Evolutionary conservation across 1,140 invertebrate species (phyloP).

Genomic region (Zophobas morio): DNA sequence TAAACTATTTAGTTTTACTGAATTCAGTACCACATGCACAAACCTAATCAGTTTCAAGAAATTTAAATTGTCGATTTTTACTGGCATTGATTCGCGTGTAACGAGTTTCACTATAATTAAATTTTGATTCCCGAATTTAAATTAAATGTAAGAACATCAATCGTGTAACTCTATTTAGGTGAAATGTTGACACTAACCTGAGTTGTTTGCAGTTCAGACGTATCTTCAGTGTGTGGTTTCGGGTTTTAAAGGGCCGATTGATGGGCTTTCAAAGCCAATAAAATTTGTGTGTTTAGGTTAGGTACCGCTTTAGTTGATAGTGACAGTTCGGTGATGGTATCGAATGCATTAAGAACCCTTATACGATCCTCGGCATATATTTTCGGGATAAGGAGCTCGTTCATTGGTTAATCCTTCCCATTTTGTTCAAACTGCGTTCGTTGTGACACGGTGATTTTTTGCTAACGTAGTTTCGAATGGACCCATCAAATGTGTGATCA

Average conservation of each 20-base stretch:
- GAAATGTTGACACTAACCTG: slow-evolving; percentile 32
- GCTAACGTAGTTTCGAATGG: too few relatives aligned
- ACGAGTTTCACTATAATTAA: not conserved
- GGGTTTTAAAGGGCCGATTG: slow-evolving; percentile 42
- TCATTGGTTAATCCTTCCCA: slow-evolving; percentile 16
- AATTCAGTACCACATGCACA: too few relatives aligned
- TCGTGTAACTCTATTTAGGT: slow-evolving; percentile 19
- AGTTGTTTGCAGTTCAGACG: slow-evolving; percentile 21
- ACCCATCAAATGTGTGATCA: too few relatives aligned
- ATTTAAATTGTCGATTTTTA: too few relatives aligned
- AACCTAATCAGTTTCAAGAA: too few relatives aligned
- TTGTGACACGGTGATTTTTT: too few relatives aligned
- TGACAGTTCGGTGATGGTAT: slow-evolving; percentile 29
- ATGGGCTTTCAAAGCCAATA: slow-evolving; percentile 42
- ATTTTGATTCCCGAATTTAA: not conserved
- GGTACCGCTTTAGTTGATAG: slow-evolving; percentile 36
- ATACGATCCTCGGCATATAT: slow-evolving; percentile 16
- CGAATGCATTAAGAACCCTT: slow-evolving; percentile 23
- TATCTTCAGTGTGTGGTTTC: slow-evolving; percentile 36
- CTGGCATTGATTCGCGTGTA: not conserved
- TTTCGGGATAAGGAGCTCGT: slow-evolving; percentile 15
- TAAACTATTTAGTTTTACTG: too few relatives aligned
- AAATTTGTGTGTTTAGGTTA: slow-evolving; percentile 39
- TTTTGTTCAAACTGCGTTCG: not conserved
- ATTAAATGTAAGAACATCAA: slow-evolving; percentile 31